These are phyloP conservation scores for Apodemia mormo DNA, from an alignment of 2,888 invertebrate genomes.

Conservation along the genomic window DNA sequence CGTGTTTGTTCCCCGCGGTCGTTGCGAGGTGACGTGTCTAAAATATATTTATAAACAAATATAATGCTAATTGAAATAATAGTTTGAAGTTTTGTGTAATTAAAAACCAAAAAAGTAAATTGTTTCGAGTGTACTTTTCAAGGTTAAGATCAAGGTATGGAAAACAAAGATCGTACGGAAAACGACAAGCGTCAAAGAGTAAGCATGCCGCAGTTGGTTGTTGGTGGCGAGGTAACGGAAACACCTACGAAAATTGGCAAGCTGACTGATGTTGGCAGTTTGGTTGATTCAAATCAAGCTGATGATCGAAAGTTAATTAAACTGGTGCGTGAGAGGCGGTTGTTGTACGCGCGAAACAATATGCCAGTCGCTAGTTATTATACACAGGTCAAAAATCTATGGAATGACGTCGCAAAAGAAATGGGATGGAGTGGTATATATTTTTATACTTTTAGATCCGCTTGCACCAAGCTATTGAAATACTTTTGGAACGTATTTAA, in stretches of 20 bases:
- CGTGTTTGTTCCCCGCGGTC: conserved; percentile 56
- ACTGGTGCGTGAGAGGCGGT: conserved; percentile 63
- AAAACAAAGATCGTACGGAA: conserved; percentile 21
- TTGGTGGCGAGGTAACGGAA: conserved; percentile 10
- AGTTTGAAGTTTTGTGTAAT: neutral
- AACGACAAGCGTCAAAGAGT: conserved; percentile 25
- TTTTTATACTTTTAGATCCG: conserved; percentile 6
- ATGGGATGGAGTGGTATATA: conserved; percentile 69
- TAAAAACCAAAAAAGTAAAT: conserved; percentile 3
- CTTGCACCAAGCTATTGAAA: too few species aligned
- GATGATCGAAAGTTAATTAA: conserved; percentile 70
- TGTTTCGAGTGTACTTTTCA: conserved; percentile 15
- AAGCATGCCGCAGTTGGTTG: conserved; percentile 22
- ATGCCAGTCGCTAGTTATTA: conserved; percentile 75
- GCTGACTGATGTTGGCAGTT: conserved; percentile 53
- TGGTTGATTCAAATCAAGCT: conserved; percentile 68
- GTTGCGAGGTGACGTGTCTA: conserved; percentile 51
- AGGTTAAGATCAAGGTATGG: conserved; percentile 18
- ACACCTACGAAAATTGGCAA: neutral
- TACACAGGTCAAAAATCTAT: conserved; percentile 63
- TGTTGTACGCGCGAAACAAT: conserved; percentile 71
- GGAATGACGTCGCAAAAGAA: conserved; percentile 64
- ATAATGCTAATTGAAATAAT: neutral
- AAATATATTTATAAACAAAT: conserved; percentile 1
- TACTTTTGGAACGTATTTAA: too few species aligned